phyloP scores from a whole-genome alignment of 1,140 invertebrate species.

The Pseudomyrmex dendroicus region DNA sequence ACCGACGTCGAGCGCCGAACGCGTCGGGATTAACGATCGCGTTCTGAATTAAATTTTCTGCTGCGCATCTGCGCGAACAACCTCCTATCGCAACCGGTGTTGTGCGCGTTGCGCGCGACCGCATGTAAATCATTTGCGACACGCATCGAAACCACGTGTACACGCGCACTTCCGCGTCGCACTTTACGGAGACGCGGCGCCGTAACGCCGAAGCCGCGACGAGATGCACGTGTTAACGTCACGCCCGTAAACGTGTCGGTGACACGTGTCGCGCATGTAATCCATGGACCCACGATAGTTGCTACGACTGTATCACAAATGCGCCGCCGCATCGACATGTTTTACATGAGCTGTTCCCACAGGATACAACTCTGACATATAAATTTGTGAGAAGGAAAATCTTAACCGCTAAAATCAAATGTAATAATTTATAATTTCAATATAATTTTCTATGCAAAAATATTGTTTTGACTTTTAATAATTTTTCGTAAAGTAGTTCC shows the following conservation, averaged over 20 bases:
- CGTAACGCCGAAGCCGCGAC: constrained; percentile 56
- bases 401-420: neutral
- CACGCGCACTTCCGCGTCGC: constrained; percentile 61
- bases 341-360: constrained; percentile 20
- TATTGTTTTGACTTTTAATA: too few relatives aligned
- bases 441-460: too few relatives aligned
- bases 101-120: constrained; percentile 46
- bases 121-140: constrained; percentile 72
- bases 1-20: neutral
- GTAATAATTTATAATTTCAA: too few relatives aligned
- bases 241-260: constrained; percentile 69
- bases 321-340: constrained; percentile 47
- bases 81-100: neutral
- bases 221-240: constrained; percentile 71
- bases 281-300: constrained; percentile 66
- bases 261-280: constrained; percentile 71
- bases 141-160: constrained; percentile 66
- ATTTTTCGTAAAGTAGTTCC: too few relatives aligned
- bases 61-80: constrained; percentile 36
- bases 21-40: constrained; percentile 5
- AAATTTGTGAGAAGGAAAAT: neutral
- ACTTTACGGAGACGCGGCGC: constrained; percentile 59
- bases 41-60: constrained; percentile 21
- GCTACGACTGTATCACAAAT: constrained; percentile 60
- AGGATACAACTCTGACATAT: neutral